Conservation (phyloP, 2,888 invertebrate genomes). For the Calameuta filiformis region DNA sequence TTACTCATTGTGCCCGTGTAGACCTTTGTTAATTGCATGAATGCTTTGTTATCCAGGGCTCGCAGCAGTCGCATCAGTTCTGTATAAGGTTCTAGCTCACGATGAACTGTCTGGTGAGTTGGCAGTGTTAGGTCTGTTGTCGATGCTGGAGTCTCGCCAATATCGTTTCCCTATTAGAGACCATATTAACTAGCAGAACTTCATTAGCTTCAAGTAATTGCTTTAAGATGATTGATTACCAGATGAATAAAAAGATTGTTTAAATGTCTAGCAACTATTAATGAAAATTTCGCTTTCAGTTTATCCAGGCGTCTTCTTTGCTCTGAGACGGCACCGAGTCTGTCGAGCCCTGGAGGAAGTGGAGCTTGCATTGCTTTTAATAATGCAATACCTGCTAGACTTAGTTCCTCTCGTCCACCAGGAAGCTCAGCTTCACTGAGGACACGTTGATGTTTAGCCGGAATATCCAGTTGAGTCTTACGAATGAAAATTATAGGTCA, state of each 20-base stretch:
- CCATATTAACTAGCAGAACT: background rate
- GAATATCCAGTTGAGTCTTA: constrained; percentile 77
- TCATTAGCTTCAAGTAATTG: background rate
- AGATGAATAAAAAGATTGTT: constrained; percentile 96
- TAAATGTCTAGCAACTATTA: constrained; percentile 87
- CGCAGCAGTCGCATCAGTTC: constrained; percentile 94
- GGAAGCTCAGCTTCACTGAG: constrained; percentile 80
- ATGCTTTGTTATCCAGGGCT: constrained; percentile 86
- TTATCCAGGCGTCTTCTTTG: constrained; percentile 83
- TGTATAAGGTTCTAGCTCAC: constrained; percentile 86
- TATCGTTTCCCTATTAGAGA: constrained; percentile 72
- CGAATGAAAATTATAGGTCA: constrained; percentile 25
- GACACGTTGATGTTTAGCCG: constrained; percentile 74
- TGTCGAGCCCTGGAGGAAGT: constrained; percentile 57
- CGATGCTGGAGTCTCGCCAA: constrained; percentile 70
- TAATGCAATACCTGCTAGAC: constrained; percentile 78
- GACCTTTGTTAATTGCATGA: constrained; percentile 82
- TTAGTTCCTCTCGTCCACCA: constrained; percentile 72
- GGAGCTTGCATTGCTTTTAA: constrained; percentile 75
- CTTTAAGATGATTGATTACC: constrained; percentile 59
- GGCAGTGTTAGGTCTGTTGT: constrained; percentile 75
- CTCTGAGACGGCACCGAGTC: constrained; percentile 82
- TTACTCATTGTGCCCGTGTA: constrained; percentile 87
- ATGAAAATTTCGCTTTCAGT: constrained; percentile 82
- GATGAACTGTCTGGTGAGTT: constrained; percentile 83